Evolutionary conservation across 1,140 invertebrate genomes (phyloP), one percentile per base, ranked within the genome.

Genomic region (Ericerus pela): DNA sequence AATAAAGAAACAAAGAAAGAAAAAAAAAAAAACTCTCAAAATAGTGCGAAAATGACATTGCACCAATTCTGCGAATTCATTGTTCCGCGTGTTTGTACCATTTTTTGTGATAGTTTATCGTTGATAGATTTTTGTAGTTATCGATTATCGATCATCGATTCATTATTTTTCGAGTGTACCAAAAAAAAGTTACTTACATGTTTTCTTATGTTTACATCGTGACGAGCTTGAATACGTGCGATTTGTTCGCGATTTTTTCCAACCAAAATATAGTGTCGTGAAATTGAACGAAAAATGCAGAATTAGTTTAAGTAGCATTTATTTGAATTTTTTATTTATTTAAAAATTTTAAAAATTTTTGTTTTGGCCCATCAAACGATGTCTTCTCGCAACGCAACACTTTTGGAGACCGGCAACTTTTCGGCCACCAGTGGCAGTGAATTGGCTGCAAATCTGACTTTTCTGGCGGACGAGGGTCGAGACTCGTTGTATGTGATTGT

Each of bases 401-500:
- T 3, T 18, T 2, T 24, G 22, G 18, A 12, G 3, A 22, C 20
- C 3, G 20, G 26, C 26, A 10, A 18, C 2, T 47, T 24, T 14
- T 3, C 12, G 41, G 8, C 41, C 2, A 14, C 2, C 18, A 47
- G 4, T 47, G 11, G 22, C 16, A 47, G 4, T 24, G 41, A 47
- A 22, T 22, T 24, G 41, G 5, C 2, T 22, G n/a, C n/a, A n/a
- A 47, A 47, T 47, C 26, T 47, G 2, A 47, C 41, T 12, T 8
- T 33, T 8, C 8, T 47, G 10, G 8, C 41, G 14, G 26, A 31
- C 10, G 29, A 31, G n/a, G 29, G 73, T 60, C 68, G 81, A 8
- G 83, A 86, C 62, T 66, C 81, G 0, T 65, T 89, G 0, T 80
- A 77, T 61, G 75, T 88, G 14, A 80, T 88, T 0, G 63, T 88